Percentiles rank a stretch among this genome's conserved stretches.
Evolutionary conservation across 2,888 invertebrate genomes (phyloP).

Genomic region (Invenusta paracnida): DNA sequence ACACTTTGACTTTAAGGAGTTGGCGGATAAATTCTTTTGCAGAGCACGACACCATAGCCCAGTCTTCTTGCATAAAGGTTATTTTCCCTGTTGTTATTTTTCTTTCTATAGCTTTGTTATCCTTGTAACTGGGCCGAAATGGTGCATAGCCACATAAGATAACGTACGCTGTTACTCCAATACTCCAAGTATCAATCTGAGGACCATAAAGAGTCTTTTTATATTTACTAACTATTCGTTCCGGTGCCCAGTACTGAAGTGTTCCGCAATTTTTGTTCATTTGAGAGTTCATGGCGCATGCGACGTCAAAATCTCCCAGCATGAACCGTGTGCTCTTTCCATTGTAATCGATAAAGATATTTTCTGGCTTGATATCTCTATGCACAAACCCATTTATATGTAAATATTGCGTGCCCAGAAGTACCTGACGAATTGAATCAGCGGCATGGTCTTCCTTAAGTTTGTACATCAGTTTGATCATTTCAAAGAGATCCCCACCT

Average conservation of each 20-base stretch:
- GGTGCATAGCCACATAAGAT: background rate
- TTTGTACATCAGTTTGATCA: background rate
- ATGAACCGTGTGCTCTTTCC: background rate
- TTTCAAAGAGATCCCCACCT: background rate
- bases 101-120: background rate
- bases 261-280: background rate
- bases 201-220: background rate
- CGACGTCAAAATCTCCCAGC: background rate
- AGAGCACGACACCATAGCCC: background rate
- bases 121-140: background rate
- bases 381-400: slow-evolving; percentile 21
- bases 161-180: background rate
- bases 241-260: background rate
- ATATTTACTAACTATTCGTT: background rate
- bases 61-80: background rate
- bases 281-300: background rate
- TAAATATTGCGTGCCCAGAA: slow-evolving; percentile 29
- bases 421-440: background rate
- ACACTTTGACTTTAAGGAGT: background rate
- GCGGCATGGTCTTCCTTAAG: background rate
- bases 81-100: background rate
- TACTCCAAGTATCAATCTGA: background rate
- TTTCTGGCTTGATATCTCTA: slow-evolving; percentile 33
- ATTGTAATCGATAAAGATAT: slow-evolving; percentile 16
- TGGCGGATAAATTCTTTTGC: background rate